A percentile compares a stretch with the other conserved stretches of the same genome.
Conservation (phyloP, 2,888 invertebrate species). For the Chirona hameri region DNA sequence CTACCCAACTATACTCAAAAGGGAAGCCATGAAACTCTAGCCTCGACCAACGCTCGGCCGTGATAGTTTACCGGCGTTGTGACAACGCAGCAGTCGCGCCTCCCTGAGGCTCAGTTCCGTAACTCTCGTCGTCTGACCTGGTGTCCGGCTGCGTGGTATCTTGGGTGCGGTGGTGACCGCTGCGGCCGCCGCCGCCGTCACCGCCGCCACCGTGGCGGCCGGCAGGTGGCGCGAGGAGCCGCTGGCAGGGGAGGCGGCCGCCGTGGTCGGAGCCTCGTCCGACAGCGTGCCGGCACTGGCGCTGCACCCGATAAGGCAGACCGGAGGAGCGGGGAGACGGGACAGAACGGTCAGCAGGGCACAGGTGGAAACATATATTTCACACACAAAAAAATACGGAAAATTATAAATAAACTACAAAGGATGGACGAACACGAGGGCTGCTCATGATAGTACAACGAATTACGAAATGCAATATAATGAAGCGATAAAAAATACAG, state of each 20-base stretch:
- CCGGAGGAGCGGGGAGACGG: neutral
- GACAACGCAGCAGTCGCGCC: neutral
- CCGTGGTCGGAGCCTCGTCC: neutral
- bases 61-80: no score
- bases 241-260: neutral
- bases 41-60: neutral
- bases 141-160: neutral
- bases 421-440: no score
- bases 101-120: neutral
- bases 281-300: constrained; percentile 9
- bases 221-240: neutral
- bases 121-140: neutral
- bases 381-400: no score
- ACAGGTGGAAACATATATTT: no score
- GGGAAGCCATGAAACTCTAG: no score
- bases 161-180: no score
- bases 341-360: neutral
- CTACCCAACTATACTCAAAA: no score
- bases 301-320: neutral
- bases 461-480: no score
- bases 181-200: no score
- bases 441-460: no score
- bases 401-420: no score
- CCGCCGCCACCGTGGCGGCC: neutral
- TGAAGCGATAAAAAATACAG: no score